Base-by-base conservation (phyloP, 2,888 invertebrate species). In the Glaucopsyche alexis region DNA sequence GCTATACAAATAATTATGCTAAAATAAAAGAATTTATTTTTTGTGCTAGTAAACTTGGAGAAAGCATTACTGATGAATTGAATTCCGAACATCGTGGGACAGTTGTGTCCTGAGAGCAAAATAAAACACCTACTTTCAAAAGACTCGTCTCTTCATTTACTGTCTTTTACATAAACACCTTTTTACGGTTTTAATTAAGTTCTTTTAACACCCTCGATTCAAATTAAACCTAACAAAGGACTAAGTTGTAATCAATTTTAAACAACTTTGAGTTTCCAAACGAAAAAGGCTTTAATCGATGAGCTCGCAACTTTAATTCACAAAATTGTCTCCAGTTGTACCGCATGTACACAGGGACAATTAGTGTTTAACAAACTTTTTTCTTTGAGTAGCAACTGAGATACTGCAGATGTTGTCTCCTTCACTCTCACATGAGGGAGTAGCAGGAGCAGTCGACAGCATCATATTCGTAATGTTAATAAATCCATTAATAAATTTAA, bases 221-320 rank as follows among this genome's bases (percentile, higher is more conserved):
- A 60, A 60, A 60, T 60, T 29, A 60, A 38, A 60, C 60, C 29
- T 38, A 38, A 29, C 60, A 60, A 60, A 38, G 60, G 60, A 60
- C 60, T 38, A 2, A 60, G 60, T 60, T 38, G 13, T 7, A 9
- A 29, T 29, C 29, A 49, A 16, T 13, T 49, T 69, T 14, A 0
- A 49, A 29, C 69, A 19, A 13, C 49, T 38, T 69, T 19, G 14
- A 19, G 19, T 60, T 29, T 60, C 29, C 14, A 69, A 14, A 7
- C 7, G 13, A 69, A 13, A 69, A 49, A 69, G 69, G 19, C 47
- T 47, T 49, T 66, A 47, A 69, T 45, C 67, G 67, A 45, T 66
- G 42, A 67, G 7, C 16, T 19, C 67, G 11, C 45, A 67, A 67
- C 67, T 29, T 47, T 67, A 67, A 67, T 67, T 67, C 67, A 2